Base-by-base conservation (phyloP, 2,888 invertebrate genomes). In the Oxyteleia sp. region DNA sequence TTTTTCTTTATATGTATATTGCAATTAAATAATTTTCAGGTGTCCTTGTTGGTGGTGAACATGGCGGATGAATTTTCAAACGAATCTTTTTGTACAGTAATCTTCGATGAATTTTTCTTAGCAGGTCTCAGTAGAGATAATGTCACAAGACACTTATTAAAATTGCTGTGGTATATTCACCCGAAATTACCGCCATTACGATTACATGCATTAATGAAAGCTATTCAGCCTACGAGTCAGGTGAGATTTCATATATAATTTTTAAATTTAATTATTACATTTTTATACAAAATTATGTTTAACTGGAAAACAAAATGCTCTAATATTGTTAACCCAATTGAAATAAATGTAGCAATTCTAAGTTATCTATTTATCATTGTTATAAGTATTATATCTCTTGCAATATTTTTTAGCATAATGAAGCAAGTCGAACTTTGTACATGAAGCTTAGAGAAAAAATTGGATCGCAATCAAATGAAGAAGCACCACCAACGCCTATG, bases 51-150 rank as follows among this genome's bases (percentile, higher is more conserved):
- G 5, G 96, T 98, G 86, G 82, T 92, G 16, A 97, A 97, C 80
- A 96, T 98, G 95, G 96, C 96, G 2, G 99, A 99, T 86, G 98
- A 98, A 93, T 99, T 99, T 91, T 95, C 97, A 86, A 97, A 97
- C 0, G 98, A 98, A 94, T 98, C 98, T 88, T 98, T 99, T 92
- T 98, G 98, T 93, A 98, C 98, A 1, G 97, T 98, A 0, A 95
- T 99, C 47, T 98, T 99, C 94, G 98, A 99, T 93, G 98, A 98
- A 93, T 99, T 99, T 93, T 97, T 99, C 90, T 96, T 98, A 93
- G 98, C 98, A 72, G 97, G 97, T 0, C 94, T 98, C 15, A 96
- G 96, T 0, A 95, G 97, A 84, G 98, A 99, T 90, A 98, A 98
- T 94, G 98, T 98, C 0, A 97, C 97, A 2, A 95, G 98, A 61